Evolutionary conservation across 2,113 vertebrate species (phyloP).

Genomic region (Tenebrosternarchus preto): DNA sequence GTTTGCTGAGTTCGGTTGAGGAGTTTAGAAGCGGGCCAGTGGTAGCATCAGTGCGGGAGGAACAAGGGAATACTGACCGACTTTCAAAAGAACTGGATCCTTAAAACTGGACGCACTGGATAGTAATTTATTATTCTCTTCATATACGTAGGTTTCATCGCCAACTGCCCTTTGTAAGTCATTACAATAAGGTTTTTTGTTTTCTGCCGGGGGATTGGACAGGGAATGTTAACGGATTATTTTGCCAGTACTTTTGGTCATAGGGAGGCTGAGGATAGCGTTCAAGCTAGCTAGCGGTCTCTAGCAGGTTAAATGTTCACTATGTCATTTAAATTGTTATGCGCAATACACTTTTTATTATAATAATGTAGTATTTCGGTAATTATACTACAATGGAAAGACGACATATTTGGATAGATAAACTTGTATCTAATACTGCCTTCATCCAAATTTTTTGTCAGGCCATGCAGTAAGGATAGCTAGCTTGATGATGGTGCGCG

Average conservation of each 20-base stretch:
- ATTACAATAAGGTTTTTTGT: background rate
- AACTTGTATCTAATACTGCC: too few species aligned
- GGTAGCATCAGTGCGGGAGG: slow-evolving; percentile 72
- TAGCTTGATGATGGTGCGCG: too few species aligned
- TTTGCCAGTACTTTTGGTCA: background rate
- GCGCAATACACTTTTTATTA: too few species aligned
- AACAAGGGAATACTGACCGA: slow-evolving; percentile 51
- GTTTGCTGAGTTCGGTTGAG: slow-evolving; percentile 73
- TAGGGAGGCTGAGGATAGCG: background rate
- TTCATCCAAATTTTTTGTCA: background rate
- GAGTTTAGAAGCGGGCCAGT: slow-evolving; percentile 58
- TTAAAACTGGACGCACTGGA: slow-evolving; percentile 42
- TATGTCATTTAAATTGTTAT: too few species aligned
- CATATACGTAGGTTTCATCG: slow-evolving; percentile 35
- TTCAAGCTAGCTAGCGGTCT: too few species aligned
- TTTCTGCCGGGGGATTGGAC: background rate
- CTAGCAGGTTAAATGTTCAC: too few species aligned
- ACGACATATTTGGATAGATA: background rate
- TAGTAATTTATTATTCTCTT: slow-evolving; percentile 30
- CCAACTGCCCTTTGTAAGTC: slow-evolving; percentile 65
- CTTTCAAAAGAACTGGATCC: slow-evolving; percentile 46
- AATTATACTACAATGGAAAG: background rate
- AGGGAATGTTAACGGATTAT: too few species aligned
- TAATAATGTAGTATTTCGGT: background rate
- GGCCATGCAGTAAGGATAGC: background rate